These are phyloP conservation scores for Halocynthia roretzi DNA, from an alignment of 23 tunicate genomes.

Conservation along the genomic window DNA sequence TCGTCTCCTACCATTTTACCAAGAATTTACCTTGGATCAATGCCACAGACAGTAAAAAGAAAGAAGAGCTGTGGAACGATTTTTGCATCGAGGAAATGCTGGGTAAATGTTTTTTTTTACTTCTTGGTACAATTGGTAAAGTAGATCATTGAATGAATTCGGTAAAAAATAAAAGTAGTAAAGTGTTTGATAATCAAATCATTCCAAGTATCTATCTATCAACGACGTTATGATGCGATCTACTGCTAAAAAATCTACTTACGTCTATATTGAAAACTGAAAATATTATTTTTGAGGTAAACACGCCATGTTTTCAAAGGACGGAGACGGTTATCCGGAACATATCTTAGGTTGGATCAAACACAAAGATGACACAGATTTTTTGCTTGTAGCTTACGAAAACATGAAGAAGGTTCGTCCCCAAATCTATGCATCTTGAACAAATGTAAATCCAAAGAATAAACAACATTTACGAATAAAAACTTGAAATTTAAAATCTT, in stretches of 20 bases:
- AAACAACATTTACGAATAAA: too few relatives aligned
- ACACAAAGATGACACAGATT: neutral
- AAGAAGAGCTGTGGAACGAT: neutral
- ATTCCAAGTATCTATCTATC: too few relatives aligned
- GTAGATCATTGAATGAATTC: too few relatives aligned
- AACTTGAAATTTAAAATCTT: too few relatives aligned
- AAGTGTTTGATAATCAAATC: too few relatives aligned
- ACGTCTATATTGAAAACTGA: neutral
- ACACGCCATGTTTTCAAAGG: neutral
- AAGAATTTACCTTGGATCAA: neutral
- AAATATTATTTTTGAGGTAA: neutral
- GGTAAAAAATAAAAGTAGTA: too few relatives aligned
- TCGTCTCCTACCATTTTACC: neutral
- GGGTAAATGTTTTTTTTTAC: neutral
- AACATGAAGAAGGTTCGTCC: neutral
- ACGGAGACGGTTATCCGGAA: conserved; percentile 1
- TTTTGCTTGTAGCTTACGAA: neutral
- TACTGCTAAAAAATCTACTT: neutral
- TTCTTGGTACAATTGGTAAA: too few relatives aligned
- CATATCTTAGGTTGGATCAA: conserved; percentile 3
- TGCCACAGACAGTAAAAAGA: neutral
- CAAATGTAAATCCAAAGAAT: too few relatives aligned
- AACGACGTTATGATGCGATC: too few relatives aligned
- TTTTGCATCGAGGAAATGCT: neutral
- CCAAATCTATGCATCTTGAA: too few relatives aligned